Conservation (phyloP, 2,797 vertebrate genomes). For the Ceryle rudis region DNA sequence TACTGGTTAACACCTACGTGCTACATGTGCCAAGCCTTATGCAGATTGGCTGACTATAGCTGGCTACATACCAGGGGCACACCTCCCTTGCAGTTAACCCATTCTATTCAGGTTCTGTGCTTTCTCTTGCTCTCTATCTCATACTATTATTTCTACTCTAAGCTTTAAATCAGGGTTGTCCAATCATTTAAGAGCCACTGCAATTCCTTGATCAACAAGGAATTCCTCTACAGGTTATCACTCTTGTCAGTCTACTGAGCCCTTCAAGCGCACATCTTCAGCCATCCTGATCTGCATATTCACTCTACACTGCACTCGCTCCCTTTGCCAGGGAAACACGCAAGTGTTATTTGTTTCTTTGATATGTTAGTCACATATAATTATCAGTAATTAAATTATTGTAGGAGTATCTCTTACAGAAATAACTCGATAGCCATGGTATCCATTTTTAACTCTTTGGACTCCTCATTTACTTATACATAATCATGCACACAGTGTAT, state of each 20-base stretch:
- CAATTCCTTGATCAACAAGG: no score
- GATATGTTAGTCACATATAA: neutral
- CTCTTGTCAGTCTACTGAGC: neutral
- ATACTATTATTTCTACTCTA: no score
- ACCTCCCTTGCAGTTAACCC: no score
- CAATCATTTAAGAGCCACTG: no score
- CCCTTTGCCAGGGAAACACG: neutral
- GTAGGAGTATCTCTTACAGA: neutral
- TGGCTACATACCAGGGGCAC: no score
- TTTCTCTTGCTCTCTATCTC: no score
- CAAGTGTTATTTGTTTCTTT: neutral
- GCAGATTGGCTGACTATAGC: no score
- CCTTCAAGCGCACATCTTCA: neutral
- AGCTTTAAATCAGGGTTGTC: no score
- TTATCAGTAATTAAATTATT: neutral
- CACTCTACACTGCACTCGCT: neutral
- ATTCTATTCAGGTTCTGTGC: no score
- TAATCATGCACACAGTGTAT: neutral
- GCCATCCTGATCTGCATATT: neutral
- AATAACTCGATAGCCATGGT: neutral
- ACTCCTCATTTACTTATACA: neutral
- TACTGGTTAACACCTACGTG: no score
- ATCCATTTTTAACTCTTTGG: neutral
- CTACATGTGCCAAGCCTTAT: no score
- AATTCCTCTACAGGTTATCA: no score